phyloP scores from a whole-genome alignment of 2,888 invertebrate species.

The Thalpophila matura region DNA sequence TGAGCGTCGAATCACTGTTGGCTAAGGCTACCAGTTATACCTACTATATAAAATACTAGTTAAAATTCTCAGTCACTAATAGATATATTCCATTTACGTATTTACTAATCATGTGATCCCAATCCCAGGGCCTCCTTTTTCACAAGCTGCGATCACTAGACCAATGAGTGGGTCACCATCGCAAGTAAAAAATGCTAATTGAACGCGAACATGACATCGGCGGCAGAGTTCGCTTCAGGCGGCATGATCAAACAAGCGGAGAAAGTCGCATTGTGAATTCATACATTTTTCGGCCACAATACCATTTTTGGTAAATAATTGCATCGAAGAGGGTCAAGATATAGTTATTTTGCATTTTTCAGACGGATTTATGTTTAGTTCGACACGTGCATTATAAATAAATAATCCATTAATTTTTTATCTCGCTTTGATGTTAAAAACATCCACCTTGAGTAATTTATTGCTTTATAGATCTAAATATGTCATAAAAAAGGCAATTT shows the following conservation, averaged over 20 bases:
- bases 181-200: slow-evolving; percentile 61
- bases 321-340: slow-evolving; percentile 69
- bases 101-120: not conserved
- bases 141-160: not conserved
- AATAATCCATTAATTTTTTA: slow-evolving; percentile 18
- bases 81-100: not conserved
- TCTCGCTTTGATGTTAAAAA: slow-evolving; percentile 14
- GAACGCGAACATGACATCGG: slow-evolving; percentile 53
- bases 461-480: slow-evolving; percentile 32
- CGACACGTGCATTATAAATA: slow-evolving; percentile 1
- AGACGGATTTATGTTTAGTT: slow-evolving; percentile 34
- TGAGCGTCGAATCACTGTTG: not conserved
- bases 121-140: not conserved
- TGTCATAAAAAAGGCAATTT: slow-evolving; percentile 37
- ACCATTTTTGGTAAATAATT: slow-evolving; percentile 76
- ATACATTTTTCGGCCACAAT: slow-evolving; percentile 67
- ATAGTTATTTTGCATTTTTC: slow-evolving; percentile 42
- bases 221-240: slow-evolving; percentile 56
- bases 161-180: slow-evolving; percentile 2
- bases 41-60: not conserved
- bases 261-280: slow-evolving; percentile 70
- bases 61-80: too few species aligned
- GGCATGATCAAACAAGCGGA: slow-evolving; percentile 68
- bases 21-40: not conserved
- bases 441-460: slow-evolving; percentile 28